phyloP scores from a whole-genome alignment of 2,888 invertebrate species.

The Napeogenes sylphis region DNA sequence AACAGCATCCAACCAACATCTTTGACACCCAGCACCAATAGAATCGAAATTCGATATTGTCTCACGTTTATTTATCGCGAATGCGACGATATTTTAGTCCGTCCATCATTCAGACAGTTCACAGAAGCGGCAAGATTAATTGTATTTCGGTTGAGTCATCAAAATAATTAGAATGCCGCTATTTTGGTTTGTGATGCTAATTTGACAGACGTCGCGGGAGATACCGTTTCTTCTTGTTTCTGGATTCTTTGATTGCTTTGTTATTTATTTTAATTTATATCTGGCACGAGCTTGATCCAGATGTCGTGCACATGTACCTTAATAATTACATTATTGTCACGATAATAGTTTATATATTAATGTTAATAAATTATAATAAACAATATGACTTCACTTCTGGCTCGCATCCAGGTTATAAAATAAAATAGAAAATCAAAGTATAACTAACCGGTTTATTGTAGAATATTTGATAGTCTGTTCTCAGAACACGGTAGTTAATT shows the following conservation, averaged over 20 bases:
- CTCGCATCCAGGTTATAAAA: slow-evolving; percentile 41
- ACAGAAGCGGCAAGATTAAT: slow-evolving; percentile 77
- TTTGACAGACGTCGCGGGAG: slow-evolving; percentile 78
- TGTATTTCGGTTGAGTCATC: slow-evolving; percentile 78
- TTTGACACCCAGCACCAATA: slow-evolving; percentile 76
- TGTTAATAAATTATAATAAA: background rate
- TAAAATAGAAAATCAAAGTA: slow-evolving; percentile 53
- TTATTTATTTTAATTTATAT: slow-evolving; percentile 49
- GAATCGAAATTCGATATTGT: slow-evolving; percentile 76
- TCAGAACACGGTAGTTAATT: slow-evolving; percentile 68
- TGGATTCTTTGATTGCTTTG: slow-evolving; percentile 67
- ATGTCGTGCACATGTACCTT: slow-evolving; percentile 30
- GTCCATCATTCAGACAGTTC: slow-evolving; percentile 76
- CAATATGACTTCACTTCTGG: too few relatives aligned
- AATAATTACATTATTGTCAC: too few relatives aligned
- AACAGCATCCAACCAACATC: slow-evolving; percentile 53
- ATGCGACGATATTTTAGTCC: slow-evolving; percentile 76
- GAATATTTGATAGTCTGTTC: slow-evolving; percentile 74
- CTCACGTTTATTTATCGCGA: slow-evolving; percentile 74
- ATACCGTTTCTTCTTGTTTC: slow-evolving; percentile 66
- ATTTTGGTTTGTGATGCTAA: slow-evolving; percentile 77
- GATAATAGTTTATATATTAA: too few relatives aligned
- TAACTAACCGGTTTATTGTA: slow-evolving; percentile 64
- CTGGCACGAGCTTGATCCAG: slow-evolving; percentile 28
- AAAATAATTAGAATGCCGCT: slow-evolving; percentile 78